A percentile compares a stretch with the other conserved stretches of the same genome.
Conservation (phyloP, 2,797 vertebrate species). For the Ispidina picta region DNA sequence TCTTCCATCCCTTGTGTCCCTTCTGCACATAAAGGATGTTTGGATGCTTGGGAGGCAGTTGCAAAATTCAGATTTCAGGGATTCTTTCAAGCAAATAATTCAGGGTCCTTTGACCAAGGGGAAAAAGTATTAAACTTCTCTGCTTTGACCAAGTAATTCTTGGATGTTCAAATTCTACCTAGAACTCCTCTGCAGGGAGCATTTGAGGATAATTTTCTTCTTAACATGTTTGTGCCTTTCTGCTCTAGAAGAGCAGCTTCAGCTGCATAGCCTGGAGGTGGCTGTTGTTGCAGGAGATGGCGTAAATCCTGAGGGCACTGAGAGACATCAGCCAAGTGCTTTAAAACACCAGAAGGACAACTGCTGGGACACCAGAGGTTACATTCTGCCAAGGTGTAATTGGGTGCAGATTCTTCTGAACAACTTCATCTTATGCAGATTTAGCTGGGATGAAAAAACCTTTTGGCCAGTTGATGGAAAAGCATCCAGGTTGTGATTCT, state of each 20-base stretch:
- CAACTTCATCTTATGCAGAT: neutral
- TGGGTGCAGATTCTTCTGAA: neutral
- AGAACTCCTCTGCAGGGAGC: neutral
- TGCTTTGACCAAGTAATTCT: neutral
- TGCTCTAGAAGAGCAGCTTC: neutral
- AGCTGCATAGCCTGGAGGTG: neutral
- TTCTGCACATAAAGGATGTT: neutral
- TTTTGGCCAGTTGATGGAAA: neutral
- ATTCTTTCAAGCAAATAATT: neutral
- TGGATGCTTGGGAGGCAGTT: neutral
- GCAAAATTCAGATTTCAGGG: neutral
- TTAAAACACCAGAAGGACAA: neutral
- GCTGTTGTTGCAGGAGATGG: neutral
- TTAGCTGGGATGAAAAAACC: neutral
- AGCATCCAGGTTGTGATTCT: neutral
- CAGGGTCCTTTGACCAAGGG: neutral
- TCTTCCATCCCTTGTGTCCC: neutral
- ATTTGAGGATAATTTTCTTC: neutral
- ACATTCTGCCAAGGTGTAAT: neutral
- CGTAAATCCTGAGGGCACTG: neutral
- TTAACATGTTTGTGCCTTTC: neutral
- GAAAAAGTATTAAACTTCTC: neutral
- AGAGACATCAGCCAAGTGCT: neutral
- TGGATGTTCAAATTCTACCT: neutral
- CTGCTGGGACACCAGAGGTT: neutral